phyloP scores from a whole-genome alignment of 2,888 invertebrate genomes.

The Siphonodentalium dalli region DNA sequence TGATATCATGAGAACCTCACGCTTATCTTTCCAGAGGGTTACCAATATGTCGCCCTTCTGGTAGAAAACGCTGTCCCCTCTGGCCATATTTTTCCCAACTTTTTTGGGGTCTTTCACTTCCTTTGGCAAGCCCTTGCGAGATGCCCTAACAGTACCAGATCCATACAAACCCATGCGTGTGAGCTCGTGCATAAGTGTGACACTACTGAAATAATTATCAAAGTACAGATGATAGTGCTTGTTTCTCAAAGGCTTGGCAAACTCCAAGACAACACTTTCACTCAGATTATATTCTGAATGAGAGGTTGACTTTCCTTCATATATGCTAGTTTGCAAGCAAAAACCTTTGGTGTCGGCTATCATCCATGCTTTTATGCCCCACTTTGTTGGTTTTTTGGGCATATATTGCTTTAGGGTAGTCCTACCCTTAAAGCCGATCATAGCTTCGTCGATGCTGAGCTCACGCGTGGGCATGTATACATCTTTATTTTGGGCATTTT shows the following conservation, averaged over 20 bases:
- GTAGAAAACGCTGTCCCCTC: neutral
- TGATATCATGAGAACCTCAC: neutral
- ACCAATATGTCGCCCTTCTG: conserved; percentile 11
- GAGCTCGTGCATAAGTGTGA: conserved; percentile 11
- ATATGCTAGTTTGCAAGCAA: conserved; percentile 8
- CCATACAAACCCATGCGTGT: neutral
- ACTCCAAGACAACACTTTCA: conserved; percentile 16
- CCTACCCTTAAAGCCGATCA: conserved; percentile 25
- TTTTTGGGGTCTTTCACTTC: conserved; percentile 4
- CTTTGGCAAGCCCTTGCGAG: conserved; percentile 13
- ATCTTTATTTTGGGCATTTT: too few relatives aligned
- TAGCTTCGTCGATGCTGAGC: conserved; percentile 17
- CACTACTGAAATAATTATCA: conserved; percentile 18
- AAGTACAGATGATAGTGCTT: conserved; percentile 6
- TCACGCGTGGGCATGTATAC: conserved; percentile 12
- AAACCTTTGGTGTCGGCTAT: conserved; percentile 15
- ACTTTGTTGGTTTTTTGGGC: conserved; percentile 17
- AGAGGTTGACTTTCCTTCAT: conserved; percentile 1
- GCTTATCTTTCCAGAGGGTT: conserved; percentile 21
- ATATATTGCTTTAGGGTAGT: conserved; percentile 15
- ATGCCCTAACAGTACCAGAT: conserved; percentile 21
- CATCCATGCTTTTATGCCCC: conserved; percentile 26
- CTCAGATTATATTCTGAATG: conserved; percentile 3
- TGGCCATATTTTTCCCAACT: neutral
- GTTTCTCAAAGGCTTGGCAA: conserved; percentile 1